Percentiles rank a stretch among this genome's conserved stretches.
phyloP scores from a whole-genome alignment of 2,113 vertebrate genomes.

The Cichladusa arquata region DNA sequence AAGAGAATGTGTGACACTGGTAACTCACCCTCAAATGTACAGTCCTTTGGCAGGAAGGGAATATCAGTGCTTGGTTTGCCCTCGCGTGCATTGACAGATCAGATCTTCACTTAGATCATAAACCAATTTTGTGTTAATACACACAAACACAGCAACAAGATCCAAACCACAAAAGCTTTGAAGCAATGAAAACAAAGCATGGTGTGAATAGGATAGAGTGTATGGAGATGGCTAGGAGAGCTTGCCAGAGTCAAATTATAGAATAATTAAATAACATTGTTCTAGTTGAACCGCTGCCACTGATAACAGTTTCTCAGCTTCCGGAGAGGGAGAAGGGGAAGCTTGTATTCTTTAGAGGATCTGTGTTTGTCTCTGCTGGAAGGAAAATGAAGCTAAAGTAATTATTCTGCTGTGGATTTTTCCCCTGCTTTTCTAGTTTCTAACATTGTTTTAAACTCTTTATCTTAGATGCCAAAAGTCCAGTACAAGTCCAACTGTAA shows the following conservation, averaged over 20 bases:
- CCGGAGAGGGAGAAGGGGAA: slow-evolving; percentile 41
- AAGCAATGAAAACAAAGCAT: slow-evolving; percentile 22
- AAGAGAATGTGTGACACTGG: not conserved
- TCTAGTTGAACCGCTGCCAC: slow-evolving; percentile 50
- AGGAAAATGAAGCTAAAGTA: slow-evolving; percentile 46
- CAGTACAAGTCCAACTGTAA: slow-evolving; percentile 99
- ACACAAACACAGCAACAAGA: slow-evolving; percentile 14
- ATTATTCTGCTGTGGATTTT: slow-evolving; percentile 12
- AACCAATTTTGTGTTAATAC: slow-evolving; percentile 5
- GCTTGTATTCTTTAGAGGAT: slow-evolving; percentile 25
- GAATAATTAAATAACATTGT: slow-evolving; percentile 66
- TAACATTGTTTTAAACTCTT: not conserved
- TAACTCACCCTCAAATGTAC: not conserved
- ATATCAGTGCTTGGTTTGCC: not conserved
- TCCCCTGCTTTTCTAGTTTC: not conserved
- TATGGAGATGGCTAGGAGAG: not conserved
- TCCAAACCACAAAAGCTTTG: not conserved
- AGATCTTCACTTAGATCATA: slow-evolving; percentile 15
- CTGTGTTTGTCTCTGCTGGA: slow-evolving; percentile 43
- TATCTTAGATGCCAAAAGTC: slow-evolving; percentile 95
- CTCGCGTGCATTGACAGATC: not conserved
- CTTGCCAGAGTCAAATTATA: slow-evolving; percentile 47
- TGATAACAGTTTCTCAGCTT: slow-evolving; percentile 52
- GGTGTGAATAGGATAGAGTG: not conserved
- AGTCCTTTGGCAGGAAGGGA: not conserved